A percentile compares a stretch with the other conserved stretches of the same genome.
Evolutionary conservation across 2,888 invertebrate genomes (phyloP).

Genomic region (Tortrix viridana): DNA sequence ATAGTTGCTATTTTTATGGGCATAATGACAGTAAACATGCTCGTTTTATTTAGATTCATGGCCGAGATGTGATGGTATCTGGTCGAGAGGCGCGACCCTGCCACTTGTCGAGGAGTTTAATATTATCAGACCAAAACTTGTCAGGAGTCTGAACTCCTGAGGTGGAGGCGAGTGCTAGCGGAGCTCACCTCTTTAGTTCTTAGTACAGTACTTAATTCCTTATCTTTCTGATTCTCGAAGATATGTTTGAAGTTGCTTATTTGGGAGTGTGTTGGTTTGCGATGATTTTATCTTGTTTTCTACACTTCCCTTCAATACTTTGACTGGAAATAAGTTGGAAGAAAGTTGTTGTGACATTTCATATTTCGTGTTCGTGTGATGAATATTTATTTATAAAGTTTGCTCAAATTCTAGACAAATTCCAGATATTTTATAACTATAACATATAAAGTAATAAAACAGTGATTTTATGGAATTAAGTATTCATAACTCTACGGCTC

Average conservation of each 20-base stretch:
- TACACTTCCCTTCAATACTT: too few species aligned
- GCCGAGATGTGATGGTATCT: constrained; percentile 18
- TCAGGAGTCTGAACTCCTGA: constrained; percentile 56
- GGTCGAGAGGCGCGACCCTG: constrained; percentile 53
- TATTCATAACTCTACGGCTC: constrained; percentile 30
- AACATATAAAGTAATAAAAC: constrained; percentile 27
- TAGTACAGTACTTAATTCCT: background rate
- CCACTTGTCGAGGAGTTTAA: constrained; percentile 58
- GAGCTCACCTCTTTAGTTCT: background rate
- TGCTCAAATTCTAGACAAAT: too few species aligned
- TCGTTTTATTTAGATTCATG: constrained; percentile 18
- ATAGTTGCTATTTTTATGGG: too few species aligned
- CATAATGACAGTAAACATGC: background rate
- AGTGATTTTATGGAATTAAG: constrained; percentile 21
- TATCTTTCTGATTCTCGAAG: too few species aligned
- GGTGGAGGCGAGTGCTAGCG: constrained; percentile 36
- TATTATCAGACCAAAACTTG: constrained; percentile 76
- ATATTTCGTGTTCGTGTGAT: too few species aligned
- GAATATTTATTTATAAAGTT: too few species aligned
- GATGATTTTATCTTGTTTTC: too few species aligned
- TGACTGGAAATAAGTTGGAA: too few species aligned
- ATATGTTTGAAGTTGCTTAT: too few species aligned
- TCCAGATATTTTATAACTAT: constrained; percentile 5
- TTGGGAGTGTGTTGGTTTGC: too few species aligned
- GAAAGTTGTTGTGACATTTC: too few species aligned